A percentile compares a stretch with the other conserved stretches of the same genome.
Conservation (phyloP, 2,888 invertebrate genomes). For the Plusia festucae region DNA sequence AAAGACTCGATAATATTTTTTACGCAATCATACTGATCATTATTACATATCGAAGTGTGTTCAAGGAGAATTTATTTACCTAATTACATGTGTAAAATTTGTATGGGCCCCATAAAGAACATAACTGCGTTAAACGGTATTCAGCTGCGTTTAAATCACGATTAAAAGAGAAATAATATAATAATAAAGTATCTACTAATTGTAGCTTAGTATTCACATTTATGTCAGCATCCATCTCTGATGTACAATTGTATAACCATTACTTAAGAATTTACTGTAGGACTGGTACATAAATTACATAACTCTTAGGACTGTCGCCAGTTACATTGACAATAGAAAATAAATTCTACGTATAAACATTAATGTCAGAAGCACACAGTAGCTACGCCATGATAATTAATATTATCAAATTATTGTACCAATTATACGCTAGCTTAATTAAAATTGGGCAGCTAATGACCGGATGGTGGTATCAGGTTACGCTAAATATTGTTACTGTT, state of each 20-base stretch:
- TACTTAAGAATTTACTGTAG: slow-evolving; percentile 46
- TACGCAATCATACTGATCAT: neutral
- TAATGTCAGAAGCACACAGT: slow-evolving; percentile 35
- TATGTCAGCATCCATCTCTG: slow-evolving; percentile 43
- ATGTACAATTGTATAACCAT: slow-evolving; percentile 43
- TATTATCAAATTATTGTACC: slow-evolving; percentile 41
- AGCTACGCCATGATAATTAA: slow-evolving; percentile 36
- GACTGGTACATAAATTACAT: slow-evolving; percentile 38
- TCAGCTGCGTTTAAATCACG: neutral
- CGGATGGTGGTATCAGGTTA: slow-evolving; percentile 47
- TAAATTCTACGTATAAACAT: slow-evolving; percentile 46
- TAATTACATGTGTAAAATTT: neutral
- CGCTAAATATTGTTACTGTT: slow-evolving; percentile 51
- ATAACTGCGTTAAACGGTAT: slow-evolving; percentile 18
- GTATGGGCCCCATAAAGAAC: too few species aligned
- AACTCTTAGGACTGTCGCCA: slow-evolving; percentile 49
- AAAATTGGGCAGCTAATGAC: slow-evolving; percentile 50
- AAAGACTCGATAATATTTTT: neutral
- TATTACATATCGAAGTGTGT: neutral
- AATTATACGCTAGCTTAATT: slow-evolving; percentile 55
- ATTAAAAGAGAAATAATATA: slow-evolving; percentile 14
- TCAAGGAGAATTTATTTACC: neutral
- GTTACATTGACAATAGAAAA: slow-evolving; percentile 48
- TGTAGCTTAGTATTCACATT: slow-evolving; percentile 40
- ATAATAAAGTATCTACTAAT: slow-evolving; percentile 42